Percentiles rank a stretch among this genome's conserved stretches.
phyloP scores from a whole-genome alignment of 2,888 invertebrate genomes.

The Acleris holmiana region DNA sequence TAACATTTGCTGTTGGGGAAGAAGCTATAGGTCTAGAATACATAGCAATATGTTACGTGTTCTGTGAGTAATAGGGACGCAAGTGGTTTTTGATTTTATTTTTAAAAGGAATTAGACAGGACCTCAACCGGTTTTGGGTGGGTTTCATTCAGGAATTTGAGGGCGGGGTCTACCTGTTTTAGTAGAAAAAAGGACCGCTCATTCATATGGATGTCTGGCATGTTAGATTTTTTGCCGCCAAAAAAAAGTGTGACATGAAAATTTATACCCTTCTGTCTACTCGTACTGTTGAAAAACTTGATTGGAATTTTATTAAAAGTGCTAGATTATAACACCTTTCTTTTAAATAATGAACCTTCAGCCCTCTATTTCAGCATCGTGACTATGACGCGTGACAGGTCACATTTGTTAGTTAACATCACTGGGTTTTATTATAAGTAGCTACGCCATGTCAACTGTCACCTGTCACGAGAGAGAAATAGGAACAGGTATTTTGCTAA shows the following conservation, averaged over 20 bases:
- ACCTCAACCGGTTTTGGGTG: constrained; percentile 35
- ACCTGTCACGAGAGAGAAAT: too few relatives aligned
- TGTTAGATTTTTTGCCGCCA: constrained; percentile 22
- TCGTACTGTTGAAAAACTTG: too few relatives aligned
- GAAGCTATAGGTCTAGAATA: not conserved
- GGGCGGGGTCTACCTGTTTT: constrained; percentile 32
- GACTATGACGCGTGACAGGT: too few relatives aligned
- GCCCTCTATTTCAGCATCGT: too few relatives aligned
- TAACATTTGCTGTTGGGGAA: not conserved
- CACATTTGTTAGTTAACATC: too few relatives aligned
- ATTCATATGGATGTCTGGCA: constrained; percentile 30
- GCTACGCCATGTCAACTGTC: too few relatives aligned
- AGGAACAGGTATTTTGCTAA: not conserved
- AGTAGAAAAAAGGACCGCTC: constrained; percentile 2
- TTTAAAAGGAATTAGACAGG: not conserved
- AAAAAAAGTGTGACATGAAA: not conserved
- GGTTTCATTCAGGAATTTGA: constrained; percentile 39
- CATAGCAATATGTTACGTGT: not conserved
- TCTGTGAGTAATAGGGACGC: not conserved
- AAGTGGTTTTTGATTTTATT: not conserved
- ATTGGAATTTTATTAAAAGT: too few relatives aligned
- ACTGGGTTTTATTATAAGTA: too few relatives aligned
- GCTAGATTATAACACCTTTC: too few relatives aligned
- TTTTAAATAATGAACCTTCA: too few relatives aligned
- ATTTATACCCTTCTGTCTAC: too few relatives aligned